Evolutionary conservation across 2,797 vertebrate species (phyloP).

Genomic region (Clarias fuscus): DNA sequence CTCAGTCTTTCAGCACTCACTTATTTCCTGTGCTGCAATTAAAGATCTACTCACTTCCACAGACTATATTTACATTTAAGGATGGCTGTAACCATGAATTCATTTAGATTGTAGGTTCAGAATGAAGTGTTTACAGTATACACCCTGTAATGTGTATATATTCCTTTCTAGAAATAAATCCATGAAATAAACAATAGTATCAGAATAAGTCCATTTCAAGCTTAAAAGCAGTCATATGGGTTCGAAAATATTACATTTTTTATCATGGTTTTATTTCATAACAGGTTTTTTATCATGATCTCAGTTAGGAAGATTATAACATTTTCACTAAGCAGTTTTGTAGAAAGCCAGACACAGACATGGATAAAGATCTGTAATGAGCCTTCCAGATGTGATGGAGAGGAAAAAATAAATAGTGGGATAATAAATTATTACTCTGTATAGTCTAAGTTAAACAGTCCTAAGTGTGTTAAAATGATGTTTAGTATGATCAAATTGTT

Average conservation of each 20-base stretch:
- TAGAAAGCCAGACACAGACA: background rate
- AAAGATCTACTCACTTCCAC: constrained; percentile 61
- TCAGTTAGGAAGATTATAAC: background rate
- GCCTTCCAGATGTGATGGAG: background rate
- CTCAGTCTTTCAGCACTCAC: constrained; percentile 4
- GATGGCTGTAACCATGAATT: constrained; percentile 8
- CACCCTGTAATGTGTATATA: background rate
- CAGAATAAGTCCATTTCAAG: background rate
- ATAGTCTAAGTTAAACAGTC: background rate
- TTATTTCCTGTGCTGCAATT: constrained; percentile 20
- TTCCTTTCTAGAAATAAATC: background rate
- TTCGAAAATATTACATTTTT: background rate
- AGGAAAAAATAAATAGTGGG: background rate
- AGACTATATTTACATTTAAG: background rate
- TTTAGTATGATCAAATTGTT: background rate
- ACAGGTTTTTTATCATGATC: background rate
- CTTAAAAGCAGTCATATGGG: background rate
- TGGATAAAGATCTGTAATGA: background rate
- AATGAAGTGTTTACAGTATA: constrained; percentile 11
- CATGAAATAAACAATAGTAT: background rate
- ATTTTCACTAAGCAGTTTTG: background rate
- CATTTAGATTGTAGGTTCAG: constrained; percentile 14
- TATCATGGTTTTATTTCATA: too few relatives aligned
- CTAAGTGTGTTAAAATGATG: background rate
- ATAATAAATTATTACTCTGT: background rate